Evolutionary conservation across 2,888 invertebrate species (phyloP).

Genomic region (Aleiodes leptofemur): DNA sequence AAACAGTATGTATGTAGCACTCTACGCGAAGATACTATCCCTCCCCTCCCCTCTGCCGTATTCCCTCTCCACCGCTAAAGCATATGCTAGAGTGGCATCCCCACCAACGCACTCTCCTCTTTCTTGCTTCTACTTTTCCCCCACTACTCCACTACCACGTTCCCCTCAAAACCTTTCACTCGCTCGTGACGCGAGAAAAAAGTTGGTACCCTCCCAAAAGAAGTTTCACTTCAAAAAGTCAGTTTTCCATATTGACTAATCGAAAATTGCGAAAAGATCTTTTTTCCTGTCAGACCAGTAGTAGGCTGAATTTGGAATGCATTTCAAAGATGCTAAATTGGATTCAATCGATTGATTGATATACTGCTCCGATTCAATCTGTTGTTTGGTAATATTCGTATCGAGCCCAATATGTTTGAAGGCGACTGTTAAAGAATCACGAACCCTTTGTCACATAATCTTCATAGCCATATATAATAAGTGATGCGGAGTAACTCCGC

Average conservation of each 20-base stretch:
- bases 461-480: conserved; percentile 60
- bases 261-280: conserved; percentile 53
- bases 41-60: too few relatives aligned
- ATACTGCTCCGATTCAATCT: conserved; percentile 58
- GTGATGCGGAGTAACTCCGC: conserved; percentile 63
- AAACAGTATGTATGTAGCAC: too few relatives aligned
- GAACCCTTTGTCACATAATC: conserved; percentile 58
- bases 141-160: too few relatives aligned
- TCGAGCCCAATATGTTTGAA: conserved; percentile 62
- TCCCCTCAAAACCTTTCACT: too few relatives aligned
- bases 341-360: conserved; percentile 58
- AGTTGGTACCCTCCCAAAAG: too few relatives aligned
- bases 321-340: conserved; percentile 40
- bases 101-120: too few relatives aligned
- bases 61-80: too few relatives aligned
- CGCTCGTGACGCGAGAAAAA: too few relatives aligned
- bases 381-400: conserved; percentile 63
- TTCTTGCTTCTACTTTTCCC: too few relatives aligned
- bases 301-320: neutral
- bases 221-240: too few relatives aligned
- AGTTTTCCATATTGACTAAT: conserved; percentile 70
- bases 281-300: neutral
- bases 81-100: too few relatives aligned
- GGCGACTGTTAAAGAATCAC: conserved; percentile 54
- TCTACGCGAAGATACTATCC: too few relatives aligned